A percentile compares a stretch with the other conserved stretches of the same genome.
phyloP scores from a whole-genome alignment of 2,113 vertebrate genomes.

The Poeciliopsis occidentalis region DNA sequence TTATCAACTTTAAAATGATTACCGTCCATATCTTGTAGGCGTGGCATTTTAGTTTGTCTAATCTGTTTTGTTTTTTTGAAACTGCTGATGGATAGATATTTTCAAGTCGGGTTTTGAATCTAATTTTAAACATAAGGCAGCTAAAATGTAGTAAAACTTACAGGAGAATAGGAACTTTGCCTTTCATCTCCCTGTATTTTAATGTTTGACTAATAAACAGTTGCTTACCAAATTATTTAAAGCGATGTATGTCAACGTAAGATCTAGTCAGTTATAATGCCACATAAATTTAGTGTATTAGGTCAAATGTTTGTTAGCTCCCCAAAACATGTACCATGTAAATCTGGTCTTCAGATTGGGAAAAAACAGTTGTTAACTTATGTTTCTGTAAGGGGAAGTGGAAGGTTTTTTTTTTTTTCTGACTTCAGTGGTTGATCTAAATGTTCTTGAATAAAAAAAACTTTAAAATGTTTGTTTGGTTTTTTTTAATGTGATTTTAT shows the following conservation, averaged over 20 bases:
- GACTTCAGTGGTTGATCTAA: conserved; percentile 70
- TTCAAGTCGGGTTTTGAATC: conserved; percentile 69
- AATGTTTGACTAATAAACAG: conserved; percentile 57
- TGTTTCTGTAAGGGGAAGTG: conserved; percentile 67
- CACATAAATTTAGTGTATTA: conserved; percentile 57
- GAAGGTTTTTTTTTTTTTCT: conserved; percentile 72
- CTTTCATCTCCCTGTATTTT: conserved; percentile 56
- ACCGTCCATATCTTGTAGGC: conserved; percentile 74
- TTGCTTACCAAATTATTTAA: conserved; percentile 71
- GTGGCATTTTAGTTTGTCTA: conserved; percentile 65
- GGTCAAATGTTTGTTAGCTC: conserved; percentile 61
- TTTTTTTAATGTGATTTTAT: not conserved
- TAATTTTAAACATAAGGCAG: conserved; percentile 83
- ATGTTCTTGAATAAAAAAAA: conserved; percentile 81
- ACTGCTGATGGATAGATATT: conserved; percentile 72
- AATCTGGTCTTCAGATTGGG: conserved; percentile 63
- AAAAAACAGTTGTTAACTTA: conserved; percentile 75
- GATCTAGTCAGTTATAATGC: conserved; percentile 63
- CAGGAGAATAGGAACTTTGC: conserved; percentile 49
- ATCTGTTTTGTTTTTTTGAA: conserved; percentile 48
- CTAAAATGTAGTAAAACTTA: conserved; percentile 75
- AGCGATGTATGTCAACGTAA: conserved; percentile 69
- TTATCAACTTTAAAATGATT: conserved; percentile 67
- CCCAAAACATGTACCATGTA: conserved; percentile 66
- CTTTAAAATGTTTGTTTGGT: conserved; percentile 46